A percentile compares a stretch with the other conserved stretches of the same genome.
phyloP scores from a whole-genome alignment of 2,113 vertebrate species.

The Salvelinus fontinalis region DNA sequence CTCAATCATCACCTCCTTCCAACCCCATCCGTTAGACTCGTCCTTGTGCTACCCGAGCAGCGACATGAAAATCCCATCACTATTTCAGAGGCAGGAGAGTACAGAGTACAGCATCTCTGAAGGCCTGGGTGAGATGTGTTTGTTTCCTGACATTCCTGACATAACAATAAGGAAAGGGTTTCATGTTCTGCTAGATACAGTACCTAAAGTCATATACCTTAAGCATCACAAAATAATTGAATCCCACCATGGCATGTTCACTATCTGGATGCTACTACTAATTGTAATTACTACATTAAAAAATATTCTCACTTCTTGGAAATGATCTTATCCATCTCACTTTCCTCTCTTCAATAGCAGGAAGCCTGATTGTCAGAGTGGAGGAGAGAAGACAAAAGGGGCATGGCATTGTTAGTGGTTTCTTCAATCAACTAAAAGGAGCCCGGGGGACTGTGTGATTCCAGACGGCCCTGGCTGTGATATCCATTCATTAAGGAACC shows the following conservation, averaged over 20 bases:
- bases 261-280: too few species aligned
- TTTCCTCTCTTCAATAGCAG: not conserved
- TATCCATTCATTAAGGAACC: not conserved
- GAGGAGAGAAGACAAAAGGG: not conserved
- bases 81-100: not conserved
- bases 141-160: too few species aligned
- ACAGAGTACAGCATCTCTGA: too few species aligned
- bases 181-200: too few species aligned
- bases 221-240: too few species aligned
- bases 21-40: not conserved
- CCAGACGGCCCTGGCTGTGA: not conserved
- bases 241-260: too few species aligned
- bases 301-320: not conserved
- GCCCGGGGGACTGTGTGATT: not conserved
- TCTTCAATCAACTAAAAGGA: not conserved
- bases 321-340: not conserved
- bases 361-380: not conserved
- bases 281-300: not conserved
- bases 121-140: too few species aligned
- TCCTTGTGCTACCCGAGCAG: not conserved
- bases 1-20: not conserved
- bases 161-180: too few species aligned
- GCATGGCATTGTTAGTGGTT: not conserved
- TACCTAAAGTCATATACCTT: too few species aligned
- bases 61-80: not conserved